Conservation (phyloP, 2,888 invertebrate species). For the Ganaspis brasiliensis region DNA sequence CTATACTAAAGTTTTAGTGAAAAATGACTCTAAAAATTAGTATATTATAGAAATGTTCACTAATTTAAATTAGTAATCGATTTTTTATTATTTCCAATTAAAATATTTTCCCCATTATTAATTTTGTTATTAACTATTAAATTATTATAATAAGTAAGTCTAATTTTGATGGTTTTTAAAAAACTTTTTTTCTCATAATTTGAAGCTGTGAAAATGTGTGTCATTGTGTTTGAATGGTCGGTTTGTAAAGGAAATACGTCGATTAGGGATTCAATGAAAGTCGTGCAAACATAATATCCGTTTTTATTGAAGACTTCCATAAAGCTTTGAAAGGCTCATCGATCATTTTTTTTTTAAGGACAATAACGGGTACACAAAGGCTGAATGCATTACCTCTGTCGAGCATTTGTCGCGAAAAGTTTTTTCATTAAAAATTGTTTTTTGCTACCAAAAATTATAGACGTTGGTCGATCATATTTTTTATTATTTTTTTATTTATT, state of each 20-base stretch:
- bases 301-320: conserved; percentile 9
- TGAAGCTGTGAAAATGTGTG: neutral
- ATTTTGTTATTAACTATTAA: no score
- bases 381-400: neutral
- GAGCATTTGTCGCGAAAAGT: neutral
- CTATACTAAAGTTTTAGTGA: no score
- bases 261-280: neutral
- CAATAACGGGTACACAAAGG: neutral
- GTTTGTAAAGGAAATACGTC: neutral
- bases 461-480: neutral
- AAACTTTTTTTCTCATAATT: neutral
- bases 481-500: neutral
- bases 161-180: neutral
- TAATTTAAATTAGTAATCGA: no score
- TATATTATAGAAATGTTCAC: no score
- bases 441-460: neutral
- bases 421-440: conserved; percentile 1
- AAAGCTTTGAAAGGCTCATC: conserved; percentile 6
- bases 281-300: neutral
- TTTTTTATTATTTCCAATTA: no score
- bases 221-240: neutral
- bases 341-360: conserved; percentile 27
- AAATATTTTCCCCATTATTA: no score
- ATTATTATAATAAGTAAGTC: no score
- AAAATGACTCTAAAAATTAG: no score